phyloP scores from a whole-genome alignment of 1,140 invertebrate species.

The Adoxophyes honmai region DNA sequence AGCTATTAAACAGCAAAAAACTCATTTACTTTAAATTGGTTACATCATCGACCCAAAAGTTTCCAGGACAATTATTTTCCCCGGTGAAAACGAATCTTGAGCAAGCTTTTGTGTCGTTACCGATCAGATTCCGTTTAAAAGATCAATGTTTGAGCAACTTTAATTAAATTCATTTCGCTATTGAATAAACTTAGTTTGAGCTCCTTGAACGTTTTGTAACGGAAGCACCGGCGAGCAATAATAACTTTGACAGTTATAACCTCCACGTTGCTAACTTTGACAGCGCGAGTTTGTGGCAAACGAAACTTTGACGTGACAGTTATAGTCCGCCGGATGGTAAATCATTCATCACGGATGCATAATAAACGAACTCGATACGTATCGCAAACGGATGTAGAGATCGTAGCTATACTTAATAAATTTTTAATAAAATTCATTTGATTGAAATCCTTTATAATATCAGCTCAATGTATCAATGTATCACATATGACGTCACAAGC shows the following conservation, averaged over 20 bases:
- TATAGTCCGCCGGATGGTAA: slow-evolving; percentile 31
- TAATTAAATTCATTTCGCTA: slow-evolving; percentile 40
- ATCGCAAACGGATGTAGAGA: too few species aligned
- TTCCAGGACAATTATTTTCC: neutral
- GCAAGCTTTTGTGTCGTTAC: slow-evolving; percentile 23
- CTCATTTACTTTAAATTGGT: too few species aligned
- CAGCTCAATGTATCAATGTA: too few species aligned
- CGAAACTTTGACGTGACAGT: slow-evolving; percentile 60
- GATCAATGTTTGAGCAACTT: slow-evolving; percentile 32
- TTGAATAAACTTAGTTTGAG: slow-evolving; percentile 32
- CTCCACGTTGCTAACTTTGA: slow-evolving; percentile 41
- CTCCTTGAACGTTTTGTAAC: slow-evolving; percentile 26
- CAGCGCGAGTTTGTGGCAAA: slow-evolving; percentile 37
- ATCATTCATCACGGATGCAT: slow-evolving; percentile 26
- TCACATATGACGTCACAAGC: too few species aligned
- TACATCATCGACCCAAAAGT: too few species aligned
- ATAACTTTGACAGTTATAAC: slow-evolving; percentile 62
- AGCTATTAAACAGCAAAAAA: too few species aligned
- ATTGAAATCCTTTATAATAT: too few species aligned
- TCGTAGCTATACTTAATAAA: too few species aligned
- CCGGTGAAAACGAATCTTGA: slow-evolving; percentile 15
- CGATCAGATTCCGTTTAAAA: slow-evolving; percentile 27
- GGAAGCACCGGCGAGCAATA: slow-evolving; percentile 36
- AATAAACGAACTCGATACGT: too few species aligned
- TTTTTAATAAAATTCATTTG: too few species aligned